Conservation (phyloP, 37 sponge, comb jelly and placozoan species). For the Bolinopsis microptera region DNA sequence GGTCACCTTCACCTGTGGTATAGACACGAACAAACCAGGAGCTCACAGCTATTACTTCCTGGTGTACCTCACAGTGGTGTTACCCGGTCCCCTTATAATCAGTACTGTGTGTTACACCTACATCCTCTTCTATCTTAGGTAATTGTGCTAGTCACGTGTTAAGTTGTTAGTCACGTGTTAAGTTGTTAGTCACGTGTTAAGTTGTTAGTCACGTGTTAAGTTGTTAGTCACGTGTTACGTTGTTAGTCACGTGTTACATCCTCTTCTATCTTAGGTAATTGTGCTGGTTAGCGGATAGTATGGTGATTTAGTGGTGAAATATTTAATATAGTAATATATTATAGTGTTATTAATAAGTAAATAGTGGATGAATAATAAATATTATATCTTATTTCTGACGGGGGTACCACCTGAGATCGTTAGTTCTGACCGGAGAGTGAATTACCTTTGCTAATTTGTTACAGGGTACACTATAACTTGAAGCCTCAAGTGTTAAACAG, state of each 20-base stretch:
- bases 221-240: not conserved
- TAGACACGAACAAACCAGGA: not conserved
- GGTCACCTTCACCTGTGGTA: constrained; percentile 54
- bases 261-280: too few relatives aligned
- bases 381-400: too few relatives aligned
- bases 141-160: not conserved
- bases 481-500: not conserved
- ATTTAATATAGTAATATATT: too few relatives aligned
- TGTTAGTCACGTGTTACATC: too few relatives aligned
- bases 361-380: too few relatives aligned
- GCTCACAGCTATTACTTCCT: constrained; percentile 55
- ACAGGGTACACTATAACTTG: not conserved
- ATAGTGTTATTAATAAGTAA: too few relatives aligned
- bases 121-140: constrained; percentile 55
- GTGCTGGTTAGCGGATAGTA: too few relatives aligned
- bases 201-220: not conserved
- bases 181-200: not conserved
- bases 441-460: not conserved
- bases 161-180: not conserved
- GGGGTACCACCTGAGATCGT: too few relatives aligned
- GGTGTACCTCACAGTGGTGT: constrained; percentile 40
- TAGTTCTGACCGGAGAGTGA: too few relatives aligned
- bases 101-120: not conserved
- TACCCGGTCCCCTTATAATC: constrained; percentile 45
- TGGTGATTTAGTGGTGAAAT: too few relatives aligned